Evolutionary conservation across 2,113 vertebrate species (phyloP).

Genomic region (Pandion haliaetus): DNA sequence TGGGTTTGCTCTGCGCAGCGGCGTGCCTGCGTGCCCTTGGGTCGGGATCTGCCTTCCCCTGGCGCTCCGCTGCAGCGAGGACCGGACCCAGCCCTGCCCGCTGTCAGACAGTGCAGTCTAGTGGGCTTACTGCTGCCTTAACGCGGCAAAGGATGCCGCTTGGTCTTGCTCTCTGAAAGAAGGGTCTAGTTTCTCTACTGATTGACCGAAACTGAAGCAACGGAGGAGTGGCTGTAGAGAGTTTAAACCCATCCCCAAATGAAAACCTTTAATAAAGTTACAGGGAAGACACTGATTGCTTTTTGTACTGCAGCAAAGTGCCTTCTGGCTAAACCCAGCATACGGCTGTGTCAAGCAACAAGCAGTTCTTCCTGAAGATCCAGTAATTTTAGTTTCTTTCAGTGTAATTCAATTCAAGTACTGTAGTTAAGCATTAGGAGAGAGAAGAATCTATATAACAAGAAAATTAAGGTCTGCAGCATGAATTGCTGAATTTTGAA

Average conservation of each 20-base stretch:
- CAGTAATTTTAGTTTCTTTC: background rate
- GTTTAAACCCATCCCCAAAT: background rate
- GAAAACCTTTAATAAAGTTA: background rate
- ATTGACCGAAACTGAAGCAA: background rate
- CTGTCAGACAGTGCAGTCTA: background rate
- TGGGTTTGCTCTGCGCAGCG: background rate
- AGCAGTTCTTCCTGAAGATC: background rate
- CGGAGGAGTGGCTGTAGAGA: background rate
- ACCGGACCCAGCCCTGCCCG: background rate
- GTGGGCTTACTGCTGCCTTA: background rate
- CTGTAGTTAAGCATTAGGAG: background rate
- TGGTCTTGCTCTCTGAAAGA: background rate
- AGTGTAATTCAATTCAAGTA: background rate
- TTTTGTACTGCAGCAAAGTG: background rate
- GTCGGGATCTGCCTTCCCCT: background rate
- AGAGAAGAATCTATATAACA: background rate
- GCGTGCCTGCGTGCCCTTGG: rapidly evolving
- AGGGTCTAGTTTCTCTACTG: background rate
- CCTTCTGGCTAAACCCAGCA: background rate
- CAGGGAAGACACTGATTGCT: background rate
- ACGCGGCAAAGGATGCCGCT: background rate
- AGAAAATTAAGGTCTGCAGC: background rate
- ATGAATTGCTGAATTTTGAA: background rate
- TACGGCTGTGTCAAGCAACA: background rate
- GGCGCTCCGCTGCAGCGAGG: background rate